phyloP scores from a whole-genome alignment of 2,113 vertebrate species.

The Melierax canorus region DNA sequence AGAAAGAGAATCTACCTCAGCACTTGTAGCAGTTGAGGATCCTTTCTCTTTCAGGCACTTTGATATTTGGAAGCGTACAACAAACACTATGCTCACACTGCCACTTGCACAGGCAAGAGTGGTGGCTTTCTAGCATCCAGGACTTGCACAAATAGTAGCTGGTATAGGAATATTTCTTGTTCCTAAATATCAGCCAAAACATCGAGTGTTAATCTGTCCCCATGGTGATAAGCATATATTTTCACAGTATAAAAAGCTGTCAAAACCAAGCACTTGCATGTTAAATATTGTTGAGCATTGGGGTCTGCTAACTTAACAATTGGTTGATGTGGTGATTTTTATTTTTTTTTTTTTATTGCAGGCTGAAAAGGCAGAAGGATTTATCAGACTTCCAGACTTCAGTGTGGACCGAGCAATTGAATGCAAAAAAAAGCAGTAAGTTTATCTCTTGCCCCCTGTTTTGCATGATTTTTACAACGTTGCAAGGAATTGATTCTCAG shows the following conservation, averaged over 20 bases:
- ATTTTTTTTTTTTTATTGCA: constrained; percentile 53
- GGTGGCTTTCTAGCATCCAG: background rate
- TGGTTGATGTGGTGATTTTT: background rate
- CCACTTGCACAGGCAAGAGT: background rate
- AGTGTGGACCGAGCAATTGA: constrained; percentile 88
- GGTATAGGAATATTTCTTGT: background rate
- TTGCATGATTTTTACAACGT: background rate
- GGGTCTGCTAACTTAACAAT: background rate
- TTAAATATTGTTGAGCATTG: background rate
- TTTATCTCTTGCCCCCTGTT: background rate
- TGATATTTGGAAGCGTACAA: background rate
- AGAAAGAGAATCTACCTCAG: background rate
- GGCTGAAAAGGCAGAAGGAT: constrained; percentile 97
- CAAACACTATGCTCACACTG: background rate
- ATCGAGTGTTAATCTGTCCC: background rate
- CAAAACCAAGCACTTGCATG: background rate
- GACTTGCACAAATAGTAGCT: background rate
- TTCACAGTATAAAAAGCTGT: background rate
- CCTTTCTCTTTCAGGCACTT: background rate
- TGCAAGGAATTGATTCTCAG: background rate
- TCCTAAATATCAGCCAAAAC: background rate
- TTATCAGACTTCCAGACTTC: constrained; percentile 92
- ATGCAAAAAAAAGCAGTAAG: constrained; percentile 99
- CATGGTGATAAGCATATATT: constrained; percentile 27
- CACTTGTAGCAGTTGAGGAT: background rate